Base-by-base conservation (phyloP, 2,113 vertebrate species). In the Mustelus asterias region DNA sequence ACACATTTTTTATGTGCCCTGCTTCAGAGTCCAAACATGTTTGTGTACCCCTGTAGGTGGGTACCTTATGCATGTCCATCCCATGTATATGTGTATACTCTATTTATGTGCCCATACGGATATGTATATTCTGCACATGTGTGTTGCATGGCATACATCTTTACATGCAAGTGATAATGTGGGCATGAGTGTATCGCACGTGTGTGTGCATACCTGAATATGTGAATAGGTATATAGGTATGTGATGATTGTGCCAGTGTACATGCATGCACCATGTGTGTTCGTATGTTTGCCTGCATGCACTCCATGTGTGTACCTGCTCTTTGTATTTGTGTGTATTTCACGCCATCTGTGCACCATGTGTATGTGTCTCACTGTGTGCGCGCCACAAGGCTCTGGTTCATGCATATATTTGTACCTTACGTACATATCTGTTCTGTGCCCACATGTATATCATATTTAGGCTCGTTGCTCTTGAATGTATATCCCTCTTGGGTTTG, bases 41-140 rank as follows among this genome's bases (percentile, higher is more conserved):
- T 78, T 78, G 0, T n/a, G 76, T 78, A 33, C 33, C 9, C 33
- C 33, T 78, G 76, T 78, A 3, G n/a, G 26, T n/a, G 2, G 29
- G 76, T 76, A 76, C 26, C 6, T 29, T 26, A 76, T 7, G 70
- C 3, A 76, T 76, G 96, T 60, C 96, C 88, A 96, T 24, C 96
- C 65, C 96, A 96, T 33, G 96, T 18, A 76, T 54, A 96, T 13
- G 96, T 37, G n/a, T 26, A 18, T 94, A 72, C 22, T 24, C 29
- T 33, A 70, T 54, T 14, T 18, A 65, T 3, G 76, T 96, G 48
- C 41, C 3, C 58, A 44, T 76, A 63, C 92, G 29, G 16, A 48
- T 94, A 86, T 90, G 65, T 90, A 11, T 85, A 88, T 95, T 69
- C 18, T 96, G 80, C 85, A n/a, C 48, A 29, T n/a, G 76, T 78